These are phyloP conservation scores for Nemoura dubitans DNA, from an alignment of 2,888 invertebrate species.

Conservation along the genomic window DNA sequence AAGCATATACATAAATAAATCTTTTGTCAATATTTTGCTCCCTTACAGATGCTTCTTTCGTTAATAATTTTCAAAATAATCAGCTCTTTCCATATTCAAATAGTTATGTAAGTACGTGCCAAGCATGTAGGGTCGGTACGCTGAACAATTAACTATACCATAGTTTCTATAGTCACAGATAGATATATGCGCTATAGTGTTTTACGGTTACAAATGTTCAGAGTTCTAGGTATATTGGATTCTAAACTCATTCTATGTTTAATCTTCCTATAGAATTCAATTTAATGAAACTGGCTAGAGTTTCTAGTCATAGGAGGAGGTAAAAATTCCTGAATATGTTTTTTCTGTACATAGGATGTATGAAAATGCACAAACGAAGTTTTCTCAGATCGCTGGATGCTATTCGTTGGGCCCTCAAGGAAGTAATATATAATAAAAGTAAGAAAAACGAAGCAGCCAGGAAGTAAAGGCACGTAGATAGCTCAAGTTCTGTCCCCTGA, in stretches of 20 bases:
- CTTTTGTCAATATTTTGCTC: not conserved
- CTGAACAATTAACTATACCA: too few species aligned
- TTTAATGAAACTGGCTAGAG: not conserved
- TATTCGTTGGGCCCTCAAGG: slow-evolving; percentile 24
- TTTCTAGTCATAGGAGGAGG: not conserved
- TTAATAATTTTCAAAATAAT: not conserved
- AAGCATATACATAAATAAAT: too few species aligned
- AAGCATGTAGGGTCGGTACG: too few species aligned
- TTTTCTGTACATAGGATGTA: not conserved
- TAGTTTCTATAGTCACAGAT: too few species aligned
- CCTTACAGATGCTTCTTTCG: not conserved
- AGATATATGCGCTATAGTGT: too few species aligned
- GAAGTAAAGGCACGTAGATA: slow-evolving; percentile 17
- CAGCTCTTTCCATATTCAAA: not conserved
- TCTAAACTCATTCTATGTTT: not conserved
- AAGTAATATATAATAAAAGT: slow-evolving; percentile 28
- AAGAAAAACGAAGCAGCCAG: not conserved
- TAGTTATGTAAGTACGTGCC: too few species aligned
- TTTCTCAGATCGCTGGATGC: slow-evolving; percentile 15
- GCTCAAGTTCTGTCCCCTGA: slow-evolving; percentile 23
- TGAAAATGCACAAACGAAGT: slow-evolving; percentile 32
- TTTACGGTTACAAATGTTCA: not conserved
- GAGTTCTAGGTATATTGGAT: not conserved
- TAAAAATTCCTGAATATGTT: not conserved
- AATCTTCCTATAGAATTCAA: not conserved